Base-by-base conservation (phyloP, 2,888 invertebrate species). In the Heteromyza rotundicornis region DNA sequence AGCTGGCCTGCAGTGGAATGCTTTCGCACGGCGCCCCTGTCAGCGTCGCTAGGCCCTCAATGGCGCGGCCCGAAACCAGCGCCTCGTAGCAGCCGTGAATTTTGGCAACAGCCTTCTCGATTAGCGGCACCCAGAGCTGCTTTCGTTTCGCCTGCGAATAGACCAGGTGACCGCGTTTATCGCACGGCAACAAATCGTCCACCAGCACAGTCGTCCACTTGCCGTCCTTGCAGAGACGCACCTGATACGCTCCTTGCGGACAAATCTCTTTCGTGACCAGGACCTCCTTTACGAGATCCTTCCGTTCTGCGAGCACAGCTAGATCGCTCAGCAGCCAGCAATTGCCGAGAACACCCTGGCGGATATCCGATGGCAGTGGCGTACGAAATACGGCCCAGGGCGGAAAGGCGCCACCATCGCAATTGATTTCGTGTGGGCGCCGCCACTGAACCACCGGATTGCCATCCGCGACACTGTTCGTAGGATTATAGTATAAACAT, bases 71-170 rank as follows among this genome's bases (percentile, higher is more conserved):
- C 0, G 97, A 96, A 0, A 96, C 95, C 62, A 99, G 84, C 0
- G 97, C 95, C 82, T 97, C 97, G 78, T 98, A 99, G 80, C 96
- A 96, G 23, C 99, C 98, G 80, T 98, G 95, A 59, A 97, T 88
- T 84, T 99, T 99, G 0, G 98, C 99, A 24, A 98, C 94, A 0
- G 98, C 98, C 83, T 99, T 99, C 82, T 99, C 99, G 70, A 99
- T 98, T 64, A 99, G 84, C 1, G 98, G 97, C 59, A 98, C 98
- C 98, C 98, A 99, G 27, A 99, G 85, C 81, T 99, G 97, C 86
- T 93, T 94, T 81, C 96, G 88, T 91, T 94, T 84, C 92, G 88
- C 85, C 94, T 96, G 17, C 8, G 96, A 97, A 84, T 97, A 98
- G 16, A 97, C 94, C 10, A 98, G 86, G 75, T 94, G 94, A 1